Base-by-base conservation (phyloP, 1,140 invertebrate species). In the Trichonephila inaurata region DNA sequence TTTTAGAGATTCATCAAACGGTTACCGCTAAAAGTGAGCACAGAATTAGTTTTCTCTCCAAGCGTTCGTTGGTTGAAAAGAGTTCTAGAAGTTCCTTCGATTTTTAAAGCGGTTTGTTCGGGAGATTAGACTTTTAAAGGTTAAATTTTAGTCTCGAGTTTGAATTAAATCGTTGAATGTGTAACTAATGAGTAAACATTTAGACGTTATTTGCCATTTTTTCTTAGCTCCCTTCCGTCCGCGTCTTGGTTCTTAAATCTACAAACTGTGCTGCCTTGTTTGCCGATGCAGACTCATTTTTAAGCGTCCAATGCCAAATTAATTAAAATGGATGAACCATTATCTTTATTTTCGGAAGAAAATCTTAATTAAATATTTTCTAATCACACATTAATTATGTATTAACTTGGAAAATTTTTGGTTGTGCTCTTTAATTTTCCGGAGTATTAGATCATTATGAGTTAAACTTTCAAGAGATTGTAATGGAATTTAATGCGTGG, bases 121-220 rank as follows among this genome's bases (percentile, higher is more conserved):
- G 28, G 6, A 64, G 62, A 64, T 64, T 64, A 64, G 62, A 64
- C 62, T 18, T 64, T 64, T 64, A 21, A 24, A 28, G 24, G 28
- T 33, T 72, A 28, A 72, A 33, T 14, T 72, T 72, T 72, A 16
- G 69, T 72, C 16, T 18, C 21, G 12, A 16, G 24, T 16, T 18
- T 16, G 69, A 24, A 72, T 72, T 72, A 72, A 72, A 72, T 72
- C 24, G 69, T 72, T 72, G 24, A 72, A 72, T 72, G 69, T 24
- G n/a, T 72, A 72, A 72, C 28, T 72, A 72, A 28, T 72, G 28
- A 28, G 69, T 72, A 72, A 72, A 72, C 69, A 72, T 24, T 64
- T 64, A 21, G 62, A 18, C 62, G 62, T 18, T 72, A 24, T 28
- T 33, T 72, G 69, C 24, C 69, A 40, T 40, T 40, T 40, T 28